phyloP scores from a whole-genome alignment of 2,113 vertebrate species.

The Chaenocephalus aceratus region DNA sequence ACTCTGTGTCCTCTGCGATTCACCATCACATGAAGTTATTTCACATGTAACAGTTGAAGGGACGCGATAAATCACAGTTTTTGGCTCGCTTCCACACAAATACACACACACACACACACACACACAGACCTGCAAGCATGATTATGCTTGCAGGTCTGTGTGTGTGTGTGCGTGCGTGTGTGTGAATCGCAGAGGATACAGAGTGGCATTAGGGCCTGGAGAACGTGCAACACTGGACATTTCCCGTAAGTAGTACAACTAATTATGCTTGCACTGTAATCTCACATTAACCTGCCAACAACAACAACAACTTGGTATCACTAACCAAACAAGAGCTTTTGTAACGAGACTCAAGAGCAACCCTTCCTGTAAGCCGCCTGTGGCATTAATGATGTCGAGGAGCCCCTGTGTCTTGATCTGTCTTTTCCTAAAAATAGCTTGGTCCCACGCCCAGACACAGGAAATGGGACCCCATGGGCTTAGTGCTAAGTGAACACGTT shows the following conservation, averaged over 20 bases:
- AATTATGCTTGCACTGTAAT: conserved; percentile 19
- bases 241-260: neutral
- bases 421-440: conserved; percentile 72
- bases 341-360: conserved; percentile 24
- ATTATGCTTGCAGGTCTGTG: no score
- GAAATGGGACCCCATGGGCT: conserved; percentile 59
- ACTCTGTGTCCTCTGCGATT: conserved; percentile 25
- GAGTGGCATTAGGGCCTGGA: no score
- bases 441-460: conserved; percentile 67
- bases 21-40: conserved; percentile 40
- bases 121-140: conserved; percentile 8
- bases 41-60: conserved; percentile 38
- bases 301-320: conserved; percentile 35
- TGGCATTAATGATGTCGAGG: conserved; percentile 54
- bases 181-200: no score
- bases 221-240: no score
- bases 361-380: conserved; percentile 42
- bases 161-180: no score
- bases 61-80: conserved; percentile 22
- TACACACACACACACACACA: neutral
- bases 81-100: conserved; percentile 4
- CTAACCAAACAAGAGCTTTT: conserved; percentile 25
- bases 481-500: conserved; percentile 42
- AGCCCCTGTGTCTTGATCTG: conserved; percentile 43
- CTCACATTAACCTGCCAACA: conserved; percentile 34